Percentiles rank a stretch among this genome's conserved stretches.
These are phyloP conservation scores for Caenorhabditis sp. DNA, from an alignment of 2,888 invertebrate genomes.

Conservation along the genomic window DNA sequence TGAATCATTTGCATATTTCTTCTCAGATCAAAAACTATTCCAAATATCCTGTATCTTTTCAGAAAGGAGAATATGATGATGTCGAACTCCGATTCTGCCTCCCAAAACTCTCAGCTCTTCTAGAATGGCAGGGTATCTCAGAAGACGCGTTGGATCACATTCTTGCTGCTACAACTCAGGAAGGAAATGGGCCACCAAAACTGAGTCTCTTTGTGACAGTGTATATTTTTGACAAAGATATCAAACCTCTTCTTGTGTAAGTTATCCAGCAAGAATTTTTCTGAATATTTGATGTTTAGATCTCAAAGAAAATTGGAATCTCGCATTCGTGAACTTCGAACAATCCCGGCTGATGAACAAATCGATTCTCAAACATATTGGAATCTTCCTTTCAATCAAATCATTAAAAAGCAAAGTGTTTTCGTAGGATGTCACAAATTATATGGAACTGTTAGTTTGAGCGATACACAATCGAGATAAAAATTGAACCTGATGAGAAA, in stretches of 20 bases:
- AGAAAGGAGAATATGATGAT: constrained; percentile 66
- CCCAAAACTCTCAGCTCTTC: constrained; percentile 59
- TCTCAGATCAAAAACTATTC: too few species aligned
- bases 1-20: too few species aligned
- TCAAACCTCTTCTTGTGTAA: constrained; percentile 45
- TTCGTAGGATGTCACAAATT: constrained; percentile 56
- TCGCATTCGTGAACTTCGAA: constrained; percentile 38
- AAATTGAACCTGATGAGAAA: not conserved
- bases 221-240: constrained; percentile 66
- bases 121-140: constrained; percentile 55
- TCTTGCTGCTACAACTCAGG: constrained; percentile 48
- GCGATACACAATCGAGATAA: constrained; percentile 27
- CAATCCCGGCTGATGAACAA: constrained; percentile 40
- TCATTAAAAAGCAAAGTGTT: constrained; percentile 48
- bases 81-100: constrained; percentile 66
- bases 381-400: constrained; percentile 56
- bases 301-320: constrained; percentile 53
- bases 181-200: constrained; percentile 48
- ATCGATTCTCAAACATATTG: constrained; percentile 51
- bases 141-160: constrained; percentile 52
- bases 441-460: constrained; percentile 53
- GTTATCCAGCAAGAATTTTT: constrained; percentile 12
- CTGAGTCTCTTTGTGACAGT: constrained; percentile 56
- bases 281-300: constrained; percentile 8
- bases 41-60: too few species aligned